Base-by-base conservation (phyloP, 2,797 vertebrate genomes). In the Acipenser oxyrinchus region DNA sequence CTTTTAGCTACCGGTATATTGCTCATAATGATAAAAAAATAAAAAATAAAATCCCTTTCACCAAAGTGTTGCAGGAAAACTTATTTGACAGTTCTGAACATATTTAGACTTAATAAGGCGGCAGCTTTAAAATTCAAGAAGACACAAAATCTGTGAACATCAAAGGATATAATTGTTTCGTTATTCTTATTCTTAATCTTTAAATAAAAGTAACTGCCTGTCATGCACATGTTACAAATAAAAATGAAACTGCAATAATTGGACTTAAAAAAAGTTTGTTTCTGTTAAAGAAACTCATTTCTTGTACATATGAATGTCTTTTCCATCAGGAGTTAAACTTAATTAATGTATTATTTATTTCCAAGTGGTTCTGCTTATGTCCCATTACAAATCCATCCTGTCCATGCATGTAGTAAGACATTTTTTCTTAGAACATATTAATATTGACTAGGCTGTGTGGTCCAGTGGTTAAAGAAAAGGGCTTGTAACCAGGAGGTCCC, bases 11-110 rank as follows among this genome's bases (percentile, higher is more conserved):
- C 51, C 37, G 37, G 5, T 37, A 37, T 37, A 66, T 64, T 70
- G 48, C 59, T 49, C 58, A 75, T 77, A 76, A 70, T 72, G 69
- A 75, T 75, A 37, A 37, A 4, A 37, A 37, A 37, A 37, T 4
- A 5, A 4, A 66, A 66, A 83, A 85, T 79, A 84, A 83, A 83
- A 76, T 72, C 79, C 77, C 84, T 79, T 83, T 84, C 74, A 13
- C 61, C 65, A 6, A 75, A 75, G 48, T 51, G 73, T 76, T 73
- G 71, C 76, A 71, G 76, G 70, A 72, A 72, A 84, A 78, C 79
- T 77, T 70, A 73, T 70, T 72, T 82, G 78, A 83, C 79, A 81
- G 79, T 72, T 79, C 78, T 75, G 77, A 83, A 78, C 69, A 78
- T 80, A 81, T 77, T 79, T 73, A 74, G 78, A 75, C 74, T 77